A percentile compares a stretch with the other conserved stretches of the same genome.
phyloP scores from a whole-genome alignment of 2,113 vertebrate genomes.

The Cacatua alba region DNA sequence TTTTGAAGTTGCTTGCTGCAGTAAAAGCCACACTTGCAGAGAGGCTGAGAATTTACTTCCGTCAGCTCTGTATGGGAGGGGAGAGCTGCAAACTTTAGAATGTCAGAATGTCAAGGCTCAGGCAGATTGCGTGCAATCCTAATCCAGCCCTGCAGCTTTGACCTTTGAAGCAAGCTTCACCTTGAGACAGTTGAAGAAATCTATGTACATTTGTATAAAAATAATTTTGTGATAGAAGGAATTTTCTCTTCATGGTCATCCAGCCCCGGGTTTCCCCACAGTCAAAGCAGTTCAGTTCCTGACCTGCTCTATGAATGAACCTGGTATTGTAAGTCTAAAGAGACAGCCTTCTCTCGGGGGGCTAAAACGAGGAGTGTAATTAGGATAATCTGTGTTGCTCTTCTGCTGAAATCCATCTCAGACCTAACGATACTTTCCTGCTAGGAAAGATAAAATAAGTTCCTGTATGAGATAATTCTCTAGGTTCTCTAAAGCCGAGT shows the following conservation, averaged over 20 bases:
- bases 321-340: not conserved
- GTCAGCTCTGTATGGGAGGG: not conserved
- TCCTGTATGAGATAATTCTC: not conserved
- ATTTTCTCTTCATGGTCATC: slow-evolving; percentile 5
- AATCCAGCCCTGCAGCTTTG: slow-evolving; percentile 65
- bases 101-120: slow-evolving; percentile 33
- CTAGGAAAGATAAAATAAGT: slow-evolving; percentile 32
- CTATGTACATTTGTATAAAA: not conserved
- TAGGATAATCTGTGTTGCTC: slow-evolving; percentile 1
- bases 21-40: not conserved
- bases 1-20: slow-evolving; percentile 2
- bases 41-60: not conserved
- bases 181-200: slow-evolving; percentile 42
- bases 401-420: slow-evolving; percentile 25
- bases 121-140: slow-evolving; percentile 64
- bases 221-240: not conserved
- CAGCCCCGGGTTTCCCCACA: not conserved
- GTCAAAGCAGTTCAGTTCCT: not conserved
- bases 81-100: slow-evolving; percentile 14
- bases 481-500: not conserved
- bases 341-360: slow-evolving; percentile 4
- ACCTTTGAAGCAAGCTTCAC: slow-evolving; percentile 60
- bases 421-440: slow-evolving; percentile 15
- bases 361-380: not conserved
- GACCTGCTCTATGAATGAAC: not conserved